A percentile compares a stretch with the other conserved stretches of the same genome.
Evolutionary conservation across 2,888 invertebrate genomes (phyloP).

Genomic region (Chironomus riparius): DNA sequence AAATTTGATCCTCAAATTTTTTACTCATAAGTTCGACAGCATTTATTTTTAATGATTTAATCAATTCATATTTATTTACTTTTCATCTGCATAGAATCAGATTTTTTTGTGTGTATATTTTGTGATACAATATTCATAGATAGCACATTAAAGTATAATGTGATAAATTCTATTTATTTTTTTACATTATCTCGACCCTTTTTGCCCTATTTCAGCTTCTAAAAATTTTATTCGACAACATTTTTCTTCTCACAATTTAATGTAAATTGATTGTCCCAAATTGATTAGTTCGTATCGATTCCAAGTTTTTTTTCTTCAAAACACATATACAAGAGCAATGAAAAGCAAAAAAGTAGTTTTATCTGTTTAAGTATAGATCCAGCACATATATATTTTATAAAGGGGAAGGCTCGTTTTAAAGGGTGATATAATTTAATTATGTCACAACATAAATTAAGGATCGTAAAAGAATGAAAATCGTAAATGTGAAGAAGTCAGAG

Average conservation of each 20-base stretch:
- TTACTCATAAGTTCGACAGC: too few relatives aligned
- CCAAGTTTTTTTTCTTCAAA: neutral
- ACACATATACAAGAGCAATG: too few relatives aligned
- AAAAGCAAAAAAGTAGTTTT: too few relatives aligned
- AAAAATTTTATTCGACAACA: neutral
- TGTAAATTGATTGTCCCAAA: neutral
- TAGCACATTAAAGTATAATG: neutral
- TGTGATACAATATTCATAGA: neutral
- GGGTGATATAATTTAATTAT: conserved; percentile 18
- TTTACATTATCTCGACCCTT: conserved; percentile 1
- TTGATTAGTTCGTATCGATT: neutral
- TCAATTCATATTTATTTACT: too few relatives aligned
- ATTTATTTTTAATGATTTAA: too few relatives aligned
- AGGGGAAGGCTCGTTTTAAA: neutral
- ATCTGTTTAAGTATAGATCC: too few relatives aligned
- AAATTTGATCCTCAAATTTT: too few relatives aligned
- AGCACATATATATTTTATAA: too few relatives aligned
- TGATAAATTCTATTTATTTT: conserved; percentile 9
- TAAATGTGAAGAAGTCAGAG: neutral
- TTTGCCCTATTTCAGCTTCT: neutral
- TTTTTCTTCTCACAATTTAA: neutral
- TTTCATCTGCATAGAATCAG: too few relatives aligned
- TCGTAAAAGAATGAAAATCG: neutral
- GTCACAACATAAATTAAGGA: conserved; percentile 19
- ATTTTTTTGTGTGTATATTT: neutral